Evolutionary conservation across 2,113 vertebrate species (phyloP).

Genomic region (Nicator chloris): DNA sequence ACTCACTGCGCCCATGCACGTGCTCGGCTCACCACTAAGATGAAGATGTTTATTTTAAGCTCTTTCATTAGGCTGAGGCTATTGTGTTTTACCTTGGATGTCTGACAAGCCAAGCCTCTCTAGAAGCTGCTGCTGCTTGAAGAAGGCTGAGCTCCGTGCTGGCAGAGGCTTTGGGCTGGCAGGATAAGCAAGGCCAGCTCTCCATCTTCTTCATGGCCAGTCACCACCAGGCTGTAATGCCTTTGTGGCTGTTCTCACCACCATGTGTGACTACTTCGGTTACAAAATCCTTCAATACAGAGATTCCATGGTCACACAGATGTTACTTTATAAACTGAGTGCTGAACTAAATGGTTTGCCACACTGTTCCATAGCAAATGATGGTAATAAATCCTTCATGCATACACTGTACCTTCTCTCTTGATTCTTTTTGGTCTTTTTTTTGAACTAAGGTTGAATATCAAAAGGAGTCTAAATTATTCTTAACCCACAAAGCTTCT

Average conservation of each 20-base stretch:
- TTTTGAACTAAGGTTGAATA: not conserved
- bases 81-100: not conserved
- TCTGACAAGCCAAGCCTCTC: not conserved
- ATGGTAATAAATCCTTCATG: not conserved
- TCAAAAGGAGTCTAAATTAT: not conserved
- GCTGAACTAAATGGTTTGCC: not conserved
- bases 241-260: not conserved
- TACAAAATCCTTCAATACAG: not conserved
- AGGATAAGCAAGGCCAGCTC: not conserved
- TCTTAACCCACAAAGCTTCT: not conserved
- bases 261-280: not conserved
- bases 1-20: not conserved
- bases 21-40: not conserved
- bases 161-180: not conserved
- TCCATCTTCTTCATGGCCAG: not conserved
- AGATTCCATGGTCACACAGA: not conserved
- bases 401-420: not conserved
- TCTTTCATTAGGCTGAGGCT: not conserved
- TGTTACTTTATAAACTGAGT: not conserved
- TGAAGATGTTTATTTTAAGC: not conserved
- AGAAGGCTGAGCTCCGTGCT: not conserved
- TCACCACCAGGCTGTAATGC: not conserved
- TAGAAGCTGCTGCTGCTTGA: not conserved
- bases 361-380: not conserved
- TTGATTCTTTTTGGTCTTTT: not conserved